A percentile compares a stretch with the other conserved stretches of the same genome.
Conservation (phyloP, 2,888 invertebrate genomes). For the Caenorhabditis imperialis region DNA sequence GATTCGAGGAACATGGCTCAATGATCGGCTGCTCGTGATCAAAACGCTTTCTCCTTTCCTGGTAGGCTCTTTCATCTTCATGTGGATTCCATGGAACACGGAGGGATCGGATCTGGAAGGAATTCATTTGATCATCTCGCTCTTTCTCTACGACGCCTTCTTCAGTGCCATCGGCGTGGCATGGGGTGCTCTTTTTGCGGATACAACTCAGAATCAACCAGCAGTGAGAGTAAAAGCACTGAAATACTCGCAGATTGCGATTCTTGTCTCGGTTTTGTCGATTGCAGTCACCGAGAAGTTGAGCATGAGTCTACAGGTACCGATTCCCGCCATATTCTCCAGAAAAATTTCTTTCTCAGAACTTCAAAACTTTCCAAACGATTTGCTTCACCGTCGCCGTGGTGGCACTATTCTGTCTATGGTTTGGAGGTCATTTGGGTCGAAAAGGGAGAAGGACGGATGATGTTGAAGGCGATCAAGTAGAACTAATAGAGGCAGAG, state of each 20-base stretch:
- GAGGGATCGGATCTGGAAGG: slow-evolving; percentile 75
- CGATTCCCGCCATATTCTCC: neutral
- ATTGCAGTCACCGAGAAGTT: slow-evolving; percentile 73
- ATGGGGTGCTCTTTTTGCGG: slow-evolving; percentile 76
- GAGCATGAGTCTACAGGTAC: slow-evolving; percentile 73
- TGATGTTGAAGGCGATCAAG: neutral
- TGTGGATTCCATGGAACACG: slow-evolving; percentile 75
- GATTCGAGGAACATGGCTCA: slow-evolving; percentile 74
- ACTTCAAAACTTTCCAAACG: slow-evolving; percentile 70
- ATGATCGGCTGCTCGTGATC: slow-evolving; percentile 79
- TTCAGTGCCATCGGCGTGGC: slow-evolving; percentile 78
- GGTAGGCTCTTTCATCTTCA: slow-evolving; percentile 78
- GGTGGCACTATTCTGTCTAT: slow-evolving; percentile 62
- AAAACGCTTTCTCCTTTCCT: slow-evolving; percentile 79
- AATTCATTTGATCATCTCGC: slow-evolving; percentile 79
- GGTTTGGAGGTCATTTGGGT: slow-evolving; percentile 22
- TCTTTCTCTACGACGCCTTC: slow-evolving; percentile 80
- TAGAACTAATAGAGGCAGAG: too few relatives aligned
- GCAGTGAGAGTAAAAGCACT: slow-evolving; percentile 78
- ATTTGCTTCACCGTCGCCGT: slow-evolving; percentile 53
- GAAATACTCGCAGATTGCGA: slow-evolving; percentile 77
- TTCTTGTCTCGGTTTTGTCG: slow-evolving; percentile 70
- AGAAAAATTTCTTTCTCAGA: slow-evolving; percentile 42
- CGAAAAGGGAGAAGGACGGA: slow-evolving; percentile 1
- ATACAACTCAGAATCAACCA: slow-evolving; percentile 73